A percentile compares a stretch with the other conserved stretches of the same genome.
Conservation (phyloP, 2,888 invertebrate genomes). For the Tineola bisselliella region DNA sequence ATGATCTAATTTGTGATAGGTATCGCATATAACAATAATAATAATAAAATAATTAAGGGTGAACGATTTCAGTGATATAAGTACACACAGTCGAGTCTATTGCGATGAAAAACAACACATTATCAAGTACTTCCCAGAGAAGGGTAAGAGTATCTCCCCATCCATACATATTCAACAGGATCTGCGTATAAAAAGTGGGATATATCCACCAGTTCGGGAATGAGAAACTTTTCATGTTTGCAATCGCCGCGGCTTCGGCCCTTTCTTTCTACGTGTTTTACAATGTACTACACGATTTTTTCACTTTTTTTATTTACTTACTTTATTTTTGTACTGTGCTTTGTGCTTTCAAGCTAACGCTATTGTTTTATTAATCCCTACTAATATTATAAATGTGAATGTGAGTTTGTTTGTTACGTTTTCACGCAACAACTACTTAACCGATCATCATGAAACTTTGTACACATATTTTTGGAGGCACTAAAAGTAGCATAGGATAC, state of each 20-base stretch:
- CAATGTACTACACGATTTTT: conserved; percentile 17
- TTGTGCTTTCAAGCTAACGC: too few relatives aligned
- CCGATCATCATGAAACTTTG: too few relatives aligned
- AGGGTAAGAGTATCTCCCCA: conserved; percentile 14
- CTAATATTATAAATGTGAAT: too few relatives aligned
- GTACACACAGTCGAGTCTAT: not conserved
- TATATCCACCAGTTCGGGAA: conserved; percentile 14
- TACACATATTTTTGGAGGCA: too few relatives aligned
- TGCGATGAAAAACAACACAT: conserved; percentile 17
- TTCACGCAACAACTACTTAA: too few relatives aligned
- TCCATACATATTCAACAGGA: conserved; percentile 36
- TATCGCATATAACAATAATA: too few relatives aligned
- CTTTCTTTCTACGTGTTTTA: conserved; percentile 11
- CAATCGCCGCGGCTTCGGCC: conserved; percentile 13
- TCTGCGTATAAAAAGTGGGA: conserved; percentile 15
- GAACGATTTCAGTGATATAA: not conserved
- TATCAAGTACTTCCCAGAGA: conserved; percentile 14
- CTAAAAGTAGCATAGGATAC: too few relatives aligned
- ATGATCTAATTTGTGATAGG: too few relatives aligned
- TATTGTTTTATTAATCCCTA: too few relatives aligned
- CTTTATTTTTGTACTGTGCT: not conserved
- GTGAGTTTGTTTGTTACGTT: too few relatives aligned
- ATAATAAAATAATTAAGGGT: not conserved
- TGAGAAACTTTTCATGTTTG: conserved; percentile 16
- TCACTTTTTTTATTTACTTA: conserved; percentile 12